Conservation (phyloP, 37 sponge, comb jelly and placozoan species). For the Halichondria panicea region DNA sequence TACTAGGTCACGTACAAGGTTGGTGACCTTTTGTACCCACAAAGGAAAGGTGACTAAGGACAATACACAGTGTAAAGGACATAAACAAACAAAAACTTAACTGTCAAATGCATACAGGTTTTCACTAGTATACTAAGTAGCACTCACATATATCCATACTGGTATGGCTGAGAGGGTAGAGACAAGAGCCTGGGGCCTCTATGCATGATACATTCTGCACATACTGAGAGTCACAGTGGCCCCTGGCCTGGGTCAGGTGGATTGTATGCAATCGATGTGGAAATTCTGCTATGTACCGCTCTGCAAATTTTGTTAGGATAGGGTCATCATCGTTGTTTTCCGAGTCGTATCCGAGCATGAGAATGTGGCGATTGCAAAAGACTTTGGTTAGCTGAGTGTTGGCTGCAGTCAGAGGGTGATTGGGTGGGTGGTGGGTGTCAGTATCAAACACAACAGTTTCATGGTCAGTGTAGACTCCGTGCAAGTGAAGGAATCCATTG, state of each 20-base stretch:
- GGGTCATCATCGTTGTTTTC: constrained; percentile 4
- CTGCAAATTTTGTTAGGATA: constrained; percentile 7
- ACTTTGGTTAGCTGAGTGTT: neutral
- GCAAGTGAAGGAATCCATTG: constrained; percentile 34
- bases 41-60: too few relatives aligned
- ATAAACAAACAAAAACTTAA: too few relatives aligned
- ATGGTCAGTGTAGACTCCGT: constrained; percentile 49
- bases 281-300: neutral
- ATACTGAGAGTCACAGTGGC: too few relatives aligned
- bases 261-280: neutral
- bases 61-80: too few relatives aligned
- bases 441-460: constrained; percentile 24
- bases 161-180: too few relatives aligned
- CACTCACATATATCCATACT: too few relatives aligned
- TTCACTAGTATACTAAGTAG: too few relatives aligned
- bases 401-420: constrained; percentile 7
- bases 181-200: too few relatives aligned
- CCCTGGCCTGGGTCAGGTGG: neutral
- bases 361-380: neutral
- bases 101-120: too few relatives aligned
- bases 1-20: too few relatives aligned
- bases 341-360: constrained; percentile 12
- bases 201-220: too few relatives aligned
- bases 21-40: too few relatives aligned
- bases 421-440: constrained; percentile 12